These are phyloP conservation scores for Archips xylosteana DNA, from an alignment of 2,888 invertebrate species.

Conservation along the genomic window DNA sequence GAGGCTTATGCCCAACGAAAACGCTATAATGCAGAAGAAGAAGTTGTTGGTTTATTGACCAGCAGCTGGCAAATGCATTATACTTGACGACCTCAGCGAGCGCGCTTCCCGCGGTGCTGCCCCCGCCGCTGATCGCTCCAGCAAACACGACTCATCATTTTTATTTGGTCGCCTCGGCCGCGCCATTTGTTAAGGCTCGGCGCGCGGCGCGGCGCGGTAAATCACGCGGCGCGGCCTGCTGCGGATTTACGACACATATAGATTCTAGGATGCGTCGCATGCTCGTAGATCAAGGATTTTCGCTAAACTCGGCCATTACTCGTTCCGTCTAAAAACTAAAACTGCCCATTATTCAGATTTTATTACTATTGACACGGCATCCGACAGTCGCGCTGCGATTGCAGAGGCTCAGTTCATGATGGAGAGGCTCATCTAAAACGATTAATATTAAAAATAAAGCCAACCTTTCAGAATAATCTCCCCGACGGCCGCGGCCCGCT, in stretches of 20 bases:
- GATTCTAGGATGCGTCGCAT: conserved; percentile 20
- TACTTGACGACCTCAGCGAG: neutral
- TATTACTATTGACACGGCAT: conserved; percentile 8
- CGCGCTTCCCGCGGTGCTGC: neutral
- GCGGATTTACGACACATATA: conserved; percentile 17
- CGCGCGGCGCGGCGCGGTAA: conserved; percentile 5
- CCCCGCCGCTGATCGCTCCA: conserved; percentile 46
- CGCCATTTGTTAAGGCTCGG: conserved; percentile 6
- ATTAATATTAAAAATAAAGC: conserved; percentile 29
- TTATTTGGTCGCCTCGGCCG: conserved; percentile 57
- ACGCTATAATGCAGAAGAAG: too few species aligned
- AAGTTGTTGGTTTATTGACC: neutral
- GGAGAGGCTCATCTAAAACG: conserved; percentile 18
- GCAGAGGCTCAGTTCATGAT: neutral
- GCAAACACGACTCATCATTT: conserved; percentile 60
- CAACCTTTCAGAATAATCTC: conserved; percentile 21
- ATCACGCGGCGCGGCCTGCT: conserved; percentile 20
- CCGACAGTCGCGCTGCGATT: neutral
- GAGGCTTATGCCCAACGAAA: too few species aligned
- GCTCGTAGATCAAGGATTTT: conserved; percentile 22
- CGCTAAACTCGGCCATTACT: conserved; percentile 9
- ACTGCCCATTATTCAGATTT: conserved; percentile 17
- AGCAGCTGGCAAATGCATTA: neutral
- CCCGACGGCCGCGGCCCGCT: conserved; percentile 13
- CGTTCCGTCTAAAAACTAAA: conserved; percentile 20